Percentiles rank a stretch among this genome's conserved stretches.
Evolutionary conservation across 2,113 vertebrate genomes (phyloP).

Genomic region (Ifrita kowaldi): DNA sequence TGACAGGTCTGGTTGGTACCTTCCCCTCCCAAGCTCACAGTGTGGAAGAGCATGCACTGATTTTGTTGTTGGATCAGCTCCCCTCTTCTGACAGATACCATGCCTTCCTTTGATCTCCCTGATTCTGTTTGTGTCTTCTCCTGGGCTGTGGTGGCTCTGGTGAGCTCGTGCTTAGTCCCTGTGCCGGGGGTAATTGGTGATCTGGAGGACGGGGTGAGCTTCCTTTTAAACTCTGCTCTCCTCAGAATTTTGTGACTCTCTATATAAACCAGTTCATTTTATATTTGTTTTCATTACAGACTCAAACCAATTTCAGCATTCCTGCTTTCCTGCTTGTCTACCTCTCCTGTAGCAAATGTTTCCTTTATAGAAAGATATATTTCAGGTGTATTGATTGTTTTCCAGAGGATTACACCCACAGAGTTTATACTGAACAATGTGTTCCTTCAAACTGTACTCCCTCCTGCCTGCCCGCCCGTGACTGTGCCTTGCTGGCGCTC

Average conservation of each 20-base stretch:
- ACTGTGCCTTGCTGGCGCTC: not conserved
- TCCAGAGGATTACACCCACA: not conserved
- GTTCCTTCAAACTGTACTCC: not conserved
- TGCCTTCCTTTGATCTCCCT: not conserved
- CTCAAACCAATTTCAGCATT: not conserved
- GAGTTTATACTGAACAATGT: not conserved
- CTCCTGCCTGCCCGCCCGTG: not conserved
- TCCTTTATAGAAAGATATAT: not conserved
- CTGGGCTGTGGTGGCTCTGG: fast-evolving
- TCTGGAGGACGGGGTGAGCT: not conserved
- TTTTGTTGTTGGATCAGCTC: not conserved
- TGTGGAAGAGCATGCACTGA: not conserved
- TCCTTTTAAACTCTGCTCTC: not conserved
- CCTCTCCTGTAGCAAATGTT: not conserved
- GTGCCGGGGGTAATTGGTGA: fast-evolving
- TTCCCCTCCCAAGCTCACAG: not conserved
- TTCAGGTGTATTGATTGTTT: not conserved
- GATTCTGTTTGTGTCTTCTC: not conserved
- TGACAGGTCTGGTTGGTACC: not conserved
- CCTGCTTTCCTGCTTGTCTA: not conserved
- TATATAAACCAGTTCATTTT: not conserved
- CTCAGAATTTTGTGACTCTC: not conserved
- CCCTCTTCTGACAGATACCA: not conserved
- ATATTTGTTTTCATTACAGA: not conserved
- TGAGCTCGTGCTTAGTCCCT: fast-evolving